Percentiles rank a stretch among this genome's conserved stretches.
These are phyloP conservation scores for Sylvicapra grimmia DNA, from an alignment of 2,113 vertebrate genomes.

Conservation along the genomic window DNA sequence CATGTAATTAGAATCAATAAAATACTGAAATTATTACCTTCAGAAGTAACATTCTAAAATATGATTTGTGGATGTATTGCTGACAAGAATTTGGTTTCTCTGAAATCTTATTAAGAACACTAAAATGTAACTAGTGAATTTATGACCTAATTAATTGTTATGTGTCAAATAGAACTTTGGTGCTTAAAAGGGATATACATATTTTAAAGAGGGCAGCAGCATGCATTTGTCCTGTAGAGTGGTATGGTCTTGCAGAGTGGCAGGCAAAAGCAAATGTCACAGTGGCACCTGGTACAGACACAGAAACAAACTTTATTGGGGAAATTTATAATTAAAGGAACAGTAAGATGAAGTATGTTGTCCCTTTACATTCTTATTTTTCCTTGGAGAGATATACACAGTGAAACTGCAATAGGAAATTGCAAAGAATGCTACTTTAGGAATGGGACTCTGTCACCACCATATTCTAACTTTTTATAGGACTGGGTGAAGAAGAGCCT, in stretches of 20 bases:
- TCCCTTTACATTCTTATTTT: neutral
- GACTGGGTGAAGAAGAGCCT: neutral
- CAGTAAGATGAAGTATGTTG: neutral
- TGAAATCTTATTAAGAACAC: neutral
- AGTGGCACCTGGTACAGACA: neutral
- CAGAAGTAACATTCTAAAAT: neutral
- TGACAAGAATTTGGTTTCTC: neutral
- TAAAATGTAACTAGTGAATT: neutral
- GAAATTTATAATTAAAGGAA: neutral
- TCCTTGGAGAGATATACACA: neutral
- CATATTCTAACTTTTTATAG: neutral
- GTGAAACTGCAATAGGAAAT: neutral
- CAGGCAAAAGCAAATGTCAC: neutral
- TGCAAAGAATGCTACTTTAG: neutral
- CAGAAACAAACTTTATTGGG: neutral
- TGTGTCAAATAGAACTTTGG: neutral
- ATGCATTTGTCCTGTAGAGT: neutral
- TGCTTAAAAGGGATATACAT: neutral
- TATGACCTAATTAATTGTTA: neutral
- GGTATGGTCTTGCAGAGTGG: neutral
- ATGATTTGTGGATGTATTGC: neutral
- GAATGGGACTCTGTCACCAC: neutral
- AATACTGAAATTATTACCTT: neutral
- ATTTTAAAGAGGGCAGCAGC: neutral
- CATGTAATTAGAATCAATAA: neutral